Evolutionary conservation across 2,888 invertebrate genomes (phyloP).

Genomic region (Luffia ferchaultella): DNA sequence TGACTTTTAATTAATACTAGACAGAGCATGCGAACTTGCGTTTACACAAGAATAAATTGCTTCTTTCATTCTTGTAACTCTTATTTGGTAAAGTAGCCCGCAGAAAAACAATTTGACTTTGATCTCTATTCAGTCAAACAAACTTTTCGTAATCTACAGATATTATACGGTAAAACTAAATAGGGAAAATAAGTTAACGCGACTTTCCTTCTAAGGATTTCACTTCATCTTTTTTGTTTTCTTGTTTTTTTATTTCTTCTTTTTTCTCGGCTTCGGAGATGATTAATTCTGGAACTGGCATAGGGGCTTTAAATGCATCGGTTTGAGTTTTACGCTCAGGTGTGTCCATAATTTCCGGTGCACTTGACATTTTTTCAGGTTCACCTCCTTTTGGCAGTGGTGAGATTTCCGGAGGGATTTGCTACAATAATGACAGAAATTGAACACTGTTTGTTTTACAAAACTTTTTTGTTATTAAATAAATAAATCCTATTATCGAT

Average conservation of each 20-base stretch:
- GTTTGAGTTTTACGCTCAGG: background rate
- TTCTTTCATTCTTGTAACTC: background rate
- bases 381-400: constrained; percentile 1
- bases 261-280: constrained; percentile 30
- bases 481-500: no score
- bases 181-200: background rate
- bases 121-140: background rate
- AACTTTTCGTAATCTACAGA: background rate
- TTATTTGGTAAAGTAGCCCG: background rate
- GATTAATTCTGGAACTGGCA: constrained; percentile 52
- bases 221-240: constrained; percentile 20
- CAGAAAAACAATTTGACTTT: background rate
- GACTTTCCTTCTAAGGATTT: constrained; percentile 15
- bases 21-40: no score
- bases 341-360: constrained; percentile 14
- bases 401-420: background rate
- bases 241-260: constrained; percentile 25
- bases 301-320: constrained; percentile 21
- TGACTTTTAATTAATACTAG: no score
- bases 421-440: no score
- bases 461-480: no score
- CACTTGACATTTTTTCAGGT: constrained; percentile 22
- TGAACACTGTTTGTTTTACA: no score
- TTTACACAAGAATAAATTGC: background rate
- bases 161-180: background rate